Evolutionary conservation across 2,888 invertebrate species (phyloP), one percentile per base, ranked within the genome.

Genomic region (Omphaloscelis lunosa): DNA sequence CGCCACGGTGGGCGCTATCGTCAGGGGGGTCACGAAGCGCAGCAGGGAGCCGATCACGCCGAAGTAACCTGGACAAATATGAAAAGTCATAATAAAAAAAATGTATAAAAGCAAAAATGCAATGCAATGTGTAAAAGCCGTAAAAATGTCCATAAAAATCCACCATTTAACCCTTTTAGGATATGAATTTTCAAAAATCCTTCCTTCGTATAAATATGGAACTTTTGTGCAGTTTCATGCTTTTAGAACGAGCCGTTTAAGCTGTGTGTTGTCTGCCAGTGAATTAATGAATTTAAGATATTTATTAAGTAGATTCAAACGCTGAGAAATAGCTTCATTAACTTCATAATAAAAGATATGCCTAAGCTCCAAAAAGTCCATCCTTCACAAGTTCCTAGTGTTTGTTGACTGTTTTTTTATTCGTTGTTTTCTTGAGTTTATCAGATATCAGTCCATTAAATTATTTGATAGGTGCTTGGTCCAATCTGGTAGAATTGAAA

Each of bases 1-100:
- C 0, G 98, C 97, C 15, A 99, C 98, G 0, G 98, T 98, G 0
- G 99, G 99, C 0, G 98, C 98, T 72, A 99, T 98, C 0, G 98
- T 98, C 79, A 99, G 93, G 0, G 99, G 99, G 0, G 99, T 98
- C 72, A 99, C 98, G 90, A 97, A 98, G 68, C 97, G 97, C 3
- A 99, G 94, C 73, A 98, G 91, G 39, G 98, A 97, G 0, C 98
- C 98, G 77, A 98, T 97, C 20, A 98, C 95, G 3, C 99, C 99
- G 91, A 97, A 97, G 82, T 97, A 97, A 12, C 97, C 96, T 96
- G 20, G n/a, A 12, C 58, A 39, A 63, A n/a, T 53, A 23, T n/a
- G 2, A 53, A 1, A n/a, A 0, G 4, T 11, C 1, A n/a, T 53
- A 53, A 51, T 51, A 51, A 51, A 53, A 53, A n/a, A n/a, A n/a